A percentile compares a stretch with the other conserved stretches of the same genome.
These are phyloP conservation scores for Limnephilus auricula DNA, from an alignment of 2,888 invertebrate genomes.

Conservation along the genomic window DNA sequence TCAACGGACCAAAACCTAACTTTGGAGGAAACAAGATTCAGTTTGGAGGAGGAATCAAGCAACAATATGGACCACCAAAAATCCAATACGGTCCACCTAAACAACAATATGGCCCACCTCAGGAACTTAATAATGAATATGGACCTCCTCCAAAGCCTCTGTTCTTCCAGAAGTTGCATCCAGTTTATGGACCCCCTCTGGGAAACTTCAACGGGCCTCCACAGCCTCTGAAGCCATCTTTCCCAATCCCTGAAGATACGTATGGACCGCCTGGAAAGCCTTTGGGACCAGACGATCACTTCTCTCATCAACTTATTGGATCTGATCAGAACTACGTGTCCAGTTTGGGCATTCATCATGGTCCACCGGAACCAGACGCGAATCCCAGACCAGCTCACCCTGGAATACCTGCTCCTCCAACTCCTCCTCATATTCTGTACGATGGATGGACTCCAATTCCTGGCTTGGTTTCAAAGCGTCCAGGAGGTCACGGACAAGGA, in stretches of 20 bases:
- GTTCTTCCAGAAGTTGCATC: slow-evolving; percentile 69
- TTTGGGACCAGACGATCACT: slow-evolving; percentile 73
- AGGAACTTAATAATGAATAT: slow-evolving; percentile 69
- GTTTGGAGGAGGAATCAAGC: slow-evolving; percentile 64
- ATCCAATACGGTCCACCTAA: slow-evolving; percentile 72
- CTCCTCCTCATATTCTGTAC: slow-evolving; percentile 85
- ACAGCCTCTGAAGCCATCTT: slow-evolving; percentile 74
- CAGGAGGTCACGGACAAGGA: slow-evolving; percentile 67
- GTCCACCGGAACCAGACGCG: slow-evolving; percentile 79
- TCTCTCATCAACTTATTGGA: slow-evolving; percentile 71
- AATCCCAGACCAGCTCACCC: slow-evolving; percentile 81
- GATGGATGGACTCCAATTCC: slow-evolving; percentile 94
- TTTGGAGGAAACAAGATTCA: slow-evolving; percentile 60
- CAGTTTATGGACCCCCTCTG: slow-evolving; percentile 72
- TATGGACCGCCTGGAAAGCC: slow-evolving; percentile 76
- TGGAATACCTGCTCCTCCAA: slow-evolving; percentile 85
- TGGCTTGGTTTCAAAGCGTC: slow-evolving; percentile 76
- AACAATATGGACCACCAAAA: slow-evolving; percentile 75
- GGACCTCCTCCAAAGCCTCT: slow-evolving; percentile 69
- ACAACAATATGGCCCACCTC: slow-evolving; percentile 70
- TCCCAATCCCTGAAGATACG: slow-evolving; percentile 73
- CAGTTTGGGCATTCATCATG: slow-evolving; percentile 73
- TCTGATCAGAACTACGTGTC: slow-evolving; percentile 70
- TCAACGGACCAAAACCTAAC: slow-evolving; percentile 74
- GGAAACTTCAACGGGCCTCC: slow-evolving; percentile 69